Evolutionary conservation across 1,140 invertebrate species (phyloP).

Genomic region (Zaprionus ornatus): DNA sequence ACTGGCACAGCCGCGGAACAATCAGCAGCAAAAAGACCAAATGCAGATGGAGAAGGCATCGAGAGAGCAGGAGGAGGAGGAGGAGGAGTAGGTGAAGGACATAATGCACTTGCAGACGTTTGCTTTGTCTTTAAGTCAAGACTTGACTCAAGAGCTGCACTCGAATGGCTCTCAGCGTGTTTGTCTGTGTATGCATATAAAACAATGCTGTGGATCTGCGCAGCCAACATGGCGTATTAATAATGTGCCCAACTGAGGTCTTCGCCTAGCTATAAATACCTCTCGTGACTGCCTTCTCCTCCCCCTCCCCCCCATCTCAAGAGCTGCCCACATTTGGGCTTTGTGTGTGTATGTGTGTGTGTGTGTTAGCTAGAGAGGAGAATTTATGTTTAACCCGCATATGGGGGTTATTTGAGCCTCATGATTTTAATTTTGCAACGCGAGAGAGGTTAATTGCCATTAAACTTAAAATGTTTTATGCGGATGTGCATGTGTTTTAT

Average conservation of each 20-base stretch:
- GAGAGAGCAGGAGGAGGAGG: not conserved
- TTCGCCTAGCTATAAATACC: constrained; percentile 74
- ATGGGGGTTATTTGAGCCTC: constrained; percentile 66
- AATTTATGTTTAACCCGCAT: constrained; percentile 64
- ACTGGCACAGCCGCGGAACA: constrained; percentile 27
- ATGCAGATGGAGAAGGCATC: not conserved
- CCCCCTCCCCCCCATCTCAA: not conserved
- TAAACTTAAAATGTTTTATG: constrained; percentile 74
- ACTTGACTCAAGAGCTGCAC: constrained; percentile 49
- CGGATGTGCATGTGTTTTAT: constrained; percentile 22
- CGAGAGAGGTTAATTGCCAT: constrained; percentile 74
- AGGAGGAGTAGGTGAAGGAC: not conserved
- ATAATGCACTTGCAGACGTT: constrained; percentile 29
- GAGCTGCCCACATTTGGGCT: not conserved
- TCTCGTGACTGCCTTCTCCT: constrained; percentile 62
- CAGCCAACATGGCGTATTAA: constrained; percentile 71
- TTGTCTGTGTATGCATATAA: constrained; percentile 46
- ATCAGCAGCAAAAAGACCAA: constrained; percentile 54
- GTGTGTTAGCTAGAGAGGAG: not conserved
- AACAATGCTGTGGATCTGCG: constrained; percentile 60
- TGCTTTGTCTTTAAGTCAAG: constrained; percentile 47
- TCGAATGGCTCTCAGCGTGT: constrained; percentile 11
- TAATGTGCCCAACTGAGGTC: constrained; percentile 68
- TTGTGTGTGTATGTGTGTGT: not conserved
- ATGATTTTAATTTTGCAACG: constrained; percentile 75